Base-by-base conservation (phyloP, 2,888 invertebrate genomes). In the Sphinx pinastri region DNA sequence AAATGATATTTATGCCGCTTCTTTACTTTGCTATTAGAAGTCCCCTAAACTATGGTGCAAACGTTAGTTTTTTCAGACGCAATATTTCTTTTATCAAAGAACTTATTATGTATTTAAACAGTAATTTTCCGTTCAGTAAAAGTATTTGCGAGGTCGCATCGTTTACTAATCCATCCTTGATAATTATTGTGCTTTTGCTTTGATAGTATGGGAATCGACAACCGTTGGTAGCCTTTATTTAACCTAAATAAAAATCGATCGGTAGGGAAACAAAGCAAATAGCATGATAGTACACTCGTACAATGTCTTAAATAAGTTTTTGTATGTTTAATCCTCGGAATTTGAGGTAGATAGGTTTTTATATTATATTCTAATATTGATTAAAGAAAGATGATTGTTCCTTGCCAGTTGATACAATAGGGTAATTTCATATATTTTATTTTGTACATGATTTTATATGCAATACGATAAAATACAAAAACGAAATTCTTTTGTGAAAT, bases 131-230 rank as follows among this genome's bases (percentile, higher is more conserved):
- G 4, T 7, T 10, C 5, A 12, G 63, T 63, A 49, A 7, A 60
- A 16, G 19, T 8, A 63, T 49, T 19, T 6, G 7, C 63, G 63
- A 63, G 63, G 63, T 49, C 63, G 19, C 49, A 3, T n/a, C 12
- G 49, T 49, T 19, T 47, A 49, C 49, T 63, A 63, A 63, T 63
- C 12, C 19, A 54, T 59, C 63, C 47, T 54, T 66, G n/a, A 49
- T 66, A 45, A 57, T 67, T 67, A 47, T 67, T 52, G 38, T 13
- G 47, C 12, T 47, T 45, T 60, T 49, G 47, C 63, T 63, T 63
- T 63, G 63, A 70, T 51, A 59, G 58, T 70, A 58, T 67, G 67
- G 58, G 16, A 57, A 66, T 66, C 57, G 49, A 49, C 58, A 58
- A 67, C 31, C 49, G 49, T 49, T 19, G 49, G 63, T 13, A 19